Conservation (phyloP, 2,113 vertebrate genomes). For the Agelaius tricolor region DNA sequence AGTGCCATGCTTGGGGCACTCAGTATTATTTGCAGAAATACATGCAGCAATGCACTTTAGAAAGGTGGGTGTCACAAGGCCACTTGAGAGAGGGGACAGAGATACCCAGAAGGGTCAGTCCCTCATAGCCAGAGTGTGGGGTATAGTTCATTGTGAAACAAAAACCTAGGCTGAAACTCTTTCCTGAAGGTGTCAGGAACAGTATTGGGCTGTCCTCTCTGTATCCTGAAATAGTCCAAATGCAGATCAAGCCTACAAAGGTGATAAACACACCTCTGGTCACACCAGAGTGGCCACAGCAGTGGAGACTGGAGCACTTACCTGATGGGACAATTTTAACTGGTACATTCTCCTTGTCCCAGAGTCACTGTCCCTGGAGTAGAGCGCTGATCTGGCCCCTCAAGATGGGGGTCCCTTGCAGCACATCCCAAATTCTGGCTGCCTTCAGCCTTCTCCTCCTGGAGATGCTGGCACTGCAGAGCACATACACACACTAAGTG, state of each 20-base stretch:
- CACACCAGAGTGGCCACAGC: background rate
- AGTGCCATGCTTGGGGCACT: background rate
- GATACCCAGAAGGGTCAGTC: background rate
- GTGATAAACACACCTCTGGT: background rate
- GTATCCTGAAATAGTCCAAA: background rate
- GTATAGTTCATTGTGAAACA: background rate
- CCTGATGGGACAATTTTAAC: background rate
- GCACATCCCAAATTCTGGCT: background rate
- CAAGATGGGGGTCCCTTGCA: background rate
- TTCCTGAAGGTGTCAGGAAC: background rate
- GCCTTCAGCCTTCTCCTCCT: background rate
- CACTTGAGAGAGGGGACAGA: background rate
- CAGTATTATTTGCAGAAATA: background rate
- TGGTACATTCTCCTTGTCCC: conserved; percentile 2
- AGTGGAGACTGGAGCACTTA: background rate
- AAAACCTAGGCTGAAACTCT: background rate
- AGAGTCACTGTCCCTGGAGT: background rate
- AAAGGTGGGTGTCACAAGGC: background rate
- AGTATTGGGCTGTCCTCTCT: background rate
- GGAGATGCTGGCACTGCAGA: background rate
- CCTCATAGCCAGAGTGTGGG: background rate
- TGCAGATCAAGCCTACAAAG: background rate
- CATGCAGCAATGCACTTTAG: background rate
- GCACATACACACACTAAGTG: background rate
- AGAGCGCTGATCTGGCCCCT: background rate